Evolutionary conservation across 2,113 vertebrate genomes (phyloP), one percentile per base, ranked within the genome.

Genomic region (Pipa parva): DNA sequence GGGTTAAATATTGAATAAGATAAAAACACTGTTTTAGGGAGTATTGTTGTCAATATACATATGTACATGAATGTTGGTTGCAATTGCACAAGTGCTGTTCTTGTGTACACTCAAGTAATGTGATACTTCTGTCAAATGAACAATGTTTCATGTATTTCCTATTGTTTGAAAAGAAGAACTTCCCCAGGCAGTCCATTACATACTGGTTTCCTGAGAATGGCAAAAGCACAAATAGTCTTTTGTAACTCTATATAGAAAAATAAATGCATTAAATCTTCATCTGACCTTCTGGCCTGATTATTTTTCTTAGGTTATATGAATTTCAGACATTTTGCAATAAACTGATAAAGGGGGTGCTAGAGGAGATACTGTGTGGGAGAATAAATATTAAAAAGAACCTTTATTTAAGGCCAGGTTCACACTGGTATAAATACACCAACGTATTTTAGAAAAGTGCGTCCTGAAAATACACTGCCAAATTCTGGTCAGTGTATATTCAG

Each of bases 201-300:
- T 50, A 22, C n/a, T n/a, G 45, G 56, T 68, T 68, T 68, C 65
- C 65, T 59, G 65, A 50, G 21, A 24, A 52, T 24, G 51, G 55
- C 37, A 7, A n/a, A 26, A 21, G 55, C 56, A 17, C 27, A 39
- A 68, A 68, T 39, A 28, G 46, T 37, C 56, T 39, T 55, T 55
- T 55, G 25, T 26, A 27, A 52, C 22, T 17, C 50, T 25, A 68
- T 28, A 57, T 51, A 68, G 65, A 68, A 68, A 59, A 68, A 68
- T 59, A 68, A 59, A 68, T 56, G 37, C 46, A 68, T 59, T 59
- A 59, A 59, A 51, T 68, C 65, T 59, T 31, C 31, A 51, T 59
- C 49, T 68, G 65, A 59, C 65, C 56, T 68, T 46, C 55, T 42
- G 39, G 13, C 39, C 39, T 15, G 39, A 42, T 17, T 42, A 42